Conservation (phyloP, 2,888 invertebrate genomes). For the Oxystoma pomonae region DNA sequence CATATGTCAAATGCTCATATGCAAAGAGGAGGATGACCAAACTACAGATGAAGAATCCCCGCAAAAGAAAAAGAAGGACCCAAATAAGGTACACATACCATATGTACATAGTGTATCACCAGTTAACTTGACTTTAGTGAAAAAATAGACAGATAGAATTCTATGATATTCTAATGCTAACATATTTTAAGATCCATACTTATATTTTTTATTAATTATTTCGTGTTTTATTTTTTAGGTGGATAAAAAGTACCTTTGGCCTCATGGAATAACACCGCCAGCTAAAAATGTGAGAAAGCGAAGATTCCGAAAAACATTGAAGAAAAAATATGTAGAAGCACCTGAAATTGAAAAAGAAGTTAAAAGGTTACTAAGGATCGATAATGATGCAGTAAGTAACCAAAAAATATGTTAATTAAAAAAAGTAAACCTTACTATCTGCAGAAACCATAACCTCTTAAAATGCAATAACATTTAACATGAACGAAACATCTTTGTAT, state of each 20-base stretch:
- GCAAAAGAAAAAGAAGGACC: slow-evolving; percentile 74
- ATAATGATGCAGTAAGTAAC: slow-evolving; percentile 79
- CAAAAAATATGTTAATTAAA: too few relatives aligned
- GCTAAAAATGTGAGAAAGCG: slow-evolving; percentile 91
- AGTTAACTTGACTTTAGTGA: too few relatives aligned
- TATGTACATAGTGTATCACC: too few relatives aligned
- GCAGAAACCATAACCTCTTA: too few relatives aligned
- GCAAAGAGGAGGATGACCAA: slow-evolving; percentile 83
- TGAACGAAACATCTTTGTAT: too few relatives aligned
- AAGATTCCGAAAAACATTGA: slow-evolving; percentile 89
- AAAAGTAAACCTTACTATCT: too few relatives aligned
- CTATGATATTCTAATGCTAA: too few relatives aligned
- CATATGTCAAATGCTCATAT: slow-evolving; percentile 87
- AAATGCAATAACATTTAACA: too few relatives aligned
- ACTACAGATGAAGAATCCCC: slow-evolving; percentile 73
- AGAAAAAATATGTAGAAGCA: slow-evolving; percentile 95
- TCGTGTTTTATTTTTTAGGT: too few relatives aligned
- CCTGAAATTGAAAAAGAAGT: slow-evolving; percentile 99
- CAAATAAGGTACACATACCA: slow-evolving; percentile 34
- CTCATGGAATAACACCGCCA: slow-evolving; percentile 95
- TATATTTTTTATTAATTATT: too few relatives aligned
- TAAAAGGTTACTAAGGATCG: slow-evolving; percentile 82
- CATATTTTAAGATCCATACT: too few relatives aligned
- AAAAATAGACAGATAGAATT: too few relatives aligned
- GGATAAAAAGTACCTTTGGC: slow-evolving; percentile 91